A percentile compares a stretch with the other conserved stretches of the same genome.
Evolutionary conservation across 1,140 invertebrate genomes (phyloP).

Genomic region (Zaprionus taronus): DNA sequence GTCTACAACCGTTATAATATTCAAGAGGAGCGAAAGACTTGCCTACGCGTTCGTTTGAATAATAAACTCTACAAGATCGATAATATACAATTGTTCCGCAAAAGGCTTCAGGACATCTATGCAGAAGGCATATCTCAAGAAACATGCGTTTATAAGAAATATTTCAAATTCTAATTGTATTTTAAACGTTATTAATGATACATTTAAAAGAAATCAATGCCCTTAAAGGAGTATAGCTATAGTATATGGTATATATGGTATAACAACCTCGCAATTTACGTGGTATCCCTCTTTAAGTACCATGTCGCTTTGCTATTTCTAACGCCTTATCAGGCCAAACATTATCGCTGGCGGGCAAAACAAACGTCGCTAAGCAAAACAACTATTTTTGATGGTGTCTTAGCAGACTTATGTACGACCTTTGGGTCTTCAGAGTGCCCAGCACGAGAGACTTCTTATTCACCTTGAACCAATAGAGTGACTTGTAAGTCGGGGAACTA

Average conservation of each 20-base stretch:
- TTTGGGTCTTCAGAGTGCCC: conserved; percentile 25
- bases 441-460: conserved; percentile 35
- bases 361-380: conserved; percentile 19
- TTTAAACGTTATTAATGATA: background rate
- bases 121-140: too few species aligned
- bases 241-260: too few species aligned
- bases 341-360: conserved; percentile 28
- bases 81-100: too few species aligned
- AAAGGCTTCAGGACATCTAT: too few species aligned
- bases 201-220: background rate
- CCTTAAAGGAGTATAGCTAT: background rate
- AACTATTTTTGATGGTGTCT: conserved; percentile 19
- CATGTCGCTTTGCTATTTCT: conserved; percentile 27
- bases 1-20: too few species aligned
- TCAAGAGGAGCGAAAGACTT: too few species aligned
- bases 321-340: conserved; percentile 33
- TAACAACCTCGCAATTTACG: background rate
- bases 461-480: conserved; percentile 59
- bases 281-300: background rate
- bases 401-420: conserved; percentile 27
- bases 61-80: too few species aligned
- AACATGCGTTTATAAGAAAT: too few species aligned
- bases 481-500: conserved; percentile 45
- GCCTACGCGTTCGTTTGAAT: too few species aligned
- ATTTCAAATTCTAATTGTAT: background rate